A percentile compares a stretch with the other conserved stretches of the same genome.
phyloP scores from a whole-genome alignment of 2,113 vertebrate genomes.

The Thymallus thymallus region DNA sequence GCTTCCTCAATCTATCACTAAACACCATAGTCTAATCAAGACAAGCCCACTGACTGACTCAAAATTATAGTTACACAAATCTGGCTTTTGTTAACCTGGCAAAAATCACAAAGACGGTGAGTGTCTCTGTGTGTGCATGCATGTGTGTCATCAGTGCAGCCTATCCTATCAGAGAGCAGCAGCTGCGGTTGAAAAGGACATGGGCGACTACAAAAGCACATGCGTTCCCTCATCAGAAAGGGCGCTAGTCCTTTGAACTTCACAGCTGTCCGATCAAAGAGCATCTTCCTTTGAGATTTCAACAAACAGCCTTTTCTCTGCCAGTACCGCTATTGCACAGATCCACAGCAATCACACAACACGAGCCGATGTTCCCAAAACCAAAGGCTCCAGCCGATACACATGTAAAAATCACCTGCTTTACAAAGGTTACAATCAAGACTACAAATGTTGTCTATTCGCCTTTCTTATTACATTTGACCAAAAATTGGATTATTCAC shows the following conservation, averaged over 20 bases:
- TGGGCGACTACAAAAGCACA: constrained; percentile 17
- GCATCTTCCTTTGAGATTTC: constrained; percentile 39
- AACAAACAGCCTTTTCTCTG: constrained; percentile 31
- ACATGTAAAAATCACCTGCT: not conserved
- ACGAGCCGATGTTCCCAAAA: not conserved
- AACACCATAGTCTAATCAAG: not conserved
- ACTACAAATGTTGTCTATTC: no score
- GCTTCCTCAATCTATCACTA: not conserved
- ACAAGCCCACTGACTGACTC: not conserved
- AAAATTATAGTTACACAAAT: not conserved
- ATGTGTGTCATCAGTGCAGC: not conserved
- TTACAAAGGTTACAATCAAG: not conserved
- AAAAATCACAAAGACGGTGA: no score
- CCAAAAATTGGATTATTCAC: no score
- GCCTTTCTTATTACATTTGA: no score
- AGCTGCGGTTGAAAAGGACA: constrained; percentile 28
- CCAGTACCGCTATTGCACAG: not conserved
- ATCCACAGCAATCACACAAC: not conserved
- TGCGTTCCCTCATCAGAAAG: constrained; percentile 30
- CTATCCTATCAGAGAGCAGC: constrained; percentile 4
- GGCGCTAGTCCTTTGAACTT: constrained; percentile 47
- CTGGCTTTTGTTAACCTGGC: no score
- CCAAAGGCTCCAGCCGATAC: not conserved
- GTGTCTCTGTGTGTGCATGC: not conserved
- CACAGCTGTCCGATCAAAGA: constrained; percentile 56